Evolutionary conservation across 2,797 vertebrate species (phyloP), one percentile per base, ranked within the genome.

Genomic region (Adrianichthys oophorus): DNA sequence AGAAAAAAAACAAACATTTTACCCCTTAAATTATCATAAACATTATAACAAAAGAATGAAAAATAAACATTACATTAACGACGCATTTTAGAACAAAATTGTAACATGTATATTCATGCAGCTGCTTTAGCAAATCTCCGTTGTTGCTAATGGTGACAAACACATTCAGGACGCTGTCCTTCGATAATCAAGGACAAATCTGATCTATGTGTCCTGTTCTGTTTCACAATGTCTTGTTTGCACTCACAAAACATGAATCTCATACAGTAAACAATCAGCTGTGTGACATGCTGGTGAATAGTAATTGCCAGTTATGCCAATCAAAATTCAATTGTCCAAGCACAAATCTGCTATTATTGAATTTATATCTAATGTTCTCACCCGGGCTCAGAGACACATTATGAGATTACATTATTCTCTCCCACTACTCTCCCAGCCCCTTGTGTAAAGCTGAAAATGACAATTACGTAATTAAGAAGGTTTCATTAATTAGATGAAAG

Each of bases 271-370:
- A 78, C 73, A 80, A 75, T 73, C 15, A 62, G 68, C 70, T 62
- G 48, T 55, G 66, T 60, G 72, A 63, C 80, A 85, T 85, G 83
- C 57, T 8, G 24, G 56, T 79, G 82, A 85, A 88, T 84, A 64
- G 70, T 82, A 84, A 88, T 86, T 75, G 74, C 77, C 78, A 88
- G 87, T 89, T 89, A 87, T 44, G 62, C 74, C 82, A 82, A 89
- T 90, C 82, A 85, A 85, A 85, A 85, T 88, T 79, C 61, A 79
- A 85, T 90, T 87, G 79, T 83, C 79, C 64, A 4, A 65, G 81
- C 70, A 52, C 51, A 80, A 79, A 77, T 85, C 66, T 71, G 57
- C 50, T 59, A 55, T 79, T 76, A 88, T 86, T 86, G 48, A 85
- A 88, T 89, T 80, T 70, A 72, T 60, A 72, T 70, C 68, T 75